Conservation (phyloP, 2,888 invertebrate genomes). For the Aporophyla nigra region DNA sequence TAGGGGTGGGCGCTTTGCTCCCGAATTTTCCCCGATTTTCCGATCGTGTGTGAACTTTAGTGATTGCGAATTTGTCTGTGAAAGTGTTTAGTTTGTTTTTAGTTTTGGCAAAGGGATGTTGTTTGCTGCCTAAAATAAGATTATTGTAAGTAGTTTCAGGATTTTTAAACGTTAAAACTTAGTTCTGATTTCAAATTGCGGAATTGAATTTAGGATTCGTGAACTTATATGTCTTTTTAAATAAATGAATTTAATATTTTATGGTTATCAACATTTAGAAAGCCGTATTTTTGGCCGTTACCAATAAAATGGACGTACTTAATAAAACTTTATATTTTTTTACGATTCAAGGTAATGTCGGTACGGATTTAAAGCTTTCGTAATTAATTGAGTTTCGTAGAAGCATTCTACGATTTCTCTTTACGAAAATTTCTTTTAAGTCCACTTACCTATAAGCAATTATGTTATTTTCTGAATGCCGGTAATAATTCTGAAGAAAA, state of each 20-base stretch:
- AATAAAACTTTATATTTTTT: conserved; percentile 34
- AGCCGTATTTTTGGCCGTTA: background rate
- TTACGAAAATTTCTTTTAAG: conserved; percentile 31
- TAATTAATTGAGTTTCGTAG: conserved; percentile 37
- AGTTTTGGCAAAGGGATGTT: conserved; percentile 66
- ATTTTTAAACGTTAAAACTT: conserved; percentile 10
- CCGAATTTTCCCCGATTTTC: conserved; percentile 64
- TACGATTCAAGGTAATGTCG: conserved; percentile 24
- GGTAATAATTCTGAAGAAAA: background rate
- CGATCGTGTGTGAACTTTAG: conserved; percentile 77
- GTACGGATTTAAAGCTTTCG: conserved; percentile 15
- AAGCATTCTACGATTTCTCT: background rate
- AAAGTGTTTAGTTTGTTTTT: conserved; percentile 65
- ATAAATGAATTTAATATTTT: background rate
- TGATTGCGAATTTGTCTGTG: conserved; percentile 65
- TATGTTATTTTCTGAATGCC: conserved; percentile 44
- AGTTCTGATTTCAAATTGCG: conserved; percentile 20
- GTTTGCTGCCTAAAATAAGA: conserved; percentile 27
- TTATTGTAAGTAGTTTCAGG: conserved; percentile 57
- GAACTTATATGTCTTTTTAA: too few species aligned
- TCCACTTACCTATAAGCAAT: conserved; percentile 28
- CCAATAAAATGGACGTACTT: background rate
- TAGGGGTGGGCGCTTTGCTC: conserved; percentile 73
- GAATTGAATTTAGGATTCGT: background rate
- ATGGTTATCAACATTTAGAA: background rate